Percentiles rank a stretch among this genome's conserved stretches.
phyloP scores from a whole-genome alignment of 1,140 invertebrate genomes.

The Pogonomyrmex barbatus region DNA sequence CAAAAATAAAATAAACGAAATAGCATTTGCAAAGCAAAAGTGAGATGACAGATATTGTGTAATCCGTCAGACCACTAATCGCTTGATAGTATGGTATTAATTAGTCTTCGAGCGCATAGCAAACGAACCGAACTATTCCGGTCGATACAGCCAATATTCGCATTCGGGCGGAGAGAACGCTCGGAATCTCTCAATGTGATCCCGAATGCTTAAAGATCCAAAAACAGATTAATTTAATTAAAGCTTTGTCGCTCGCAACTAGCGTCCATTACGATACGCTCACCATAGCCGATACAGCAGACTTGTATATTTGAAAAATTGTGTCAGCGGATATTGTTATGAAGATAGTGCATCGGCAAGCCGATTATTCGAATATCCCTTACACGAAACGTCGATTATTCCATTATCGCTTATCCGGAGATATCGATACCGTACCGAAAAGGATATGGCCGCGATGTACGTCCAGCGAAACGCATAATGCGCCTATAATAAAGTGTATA shows the following conservation, averaged over 20 bases:
- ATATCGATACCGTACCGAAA: constrained; percentile 64
- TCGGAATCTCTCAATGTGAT: constrained; percentile 2
- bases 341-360: constrained; percentile 62
- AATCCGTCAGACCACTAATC: constrained; percentile 8
- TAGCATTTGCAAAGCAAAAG: neutral
- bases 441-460: constrained; percentile 48
- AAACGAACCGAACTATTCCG: constrained; percentile 23
- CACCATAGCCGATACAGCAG: neutral
- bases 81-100: constrained; percentile 22
- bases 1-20: neutral
- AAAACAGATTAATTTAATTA: constrained; percentile 69
- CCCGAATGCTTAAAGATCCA: neutral
- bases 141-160: neutral
- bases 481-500: constrained; percentile 66
- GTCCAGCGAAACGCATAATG: constrained; percentile 49
- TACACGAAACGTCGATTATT: constrained; percentile 75
- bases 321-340: constrained; percentile 68
- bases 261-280: constrained; percentile 6
- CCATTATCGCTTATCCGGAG: constrained; percentile 72
- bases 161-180: neutral
- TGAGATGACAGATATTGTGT: neutral
- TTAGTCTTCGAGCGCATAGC: neutral
- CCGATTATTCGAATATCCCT: constrained; percentile 71
- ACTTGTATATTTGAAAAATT: constrained; percentile 54
- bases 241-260: neutral